These are phyloP conservation scores for Galbula dea DNA, from an alignment of 2,113 vertebrate genomes.

Conservation along the genomic window DNA sequence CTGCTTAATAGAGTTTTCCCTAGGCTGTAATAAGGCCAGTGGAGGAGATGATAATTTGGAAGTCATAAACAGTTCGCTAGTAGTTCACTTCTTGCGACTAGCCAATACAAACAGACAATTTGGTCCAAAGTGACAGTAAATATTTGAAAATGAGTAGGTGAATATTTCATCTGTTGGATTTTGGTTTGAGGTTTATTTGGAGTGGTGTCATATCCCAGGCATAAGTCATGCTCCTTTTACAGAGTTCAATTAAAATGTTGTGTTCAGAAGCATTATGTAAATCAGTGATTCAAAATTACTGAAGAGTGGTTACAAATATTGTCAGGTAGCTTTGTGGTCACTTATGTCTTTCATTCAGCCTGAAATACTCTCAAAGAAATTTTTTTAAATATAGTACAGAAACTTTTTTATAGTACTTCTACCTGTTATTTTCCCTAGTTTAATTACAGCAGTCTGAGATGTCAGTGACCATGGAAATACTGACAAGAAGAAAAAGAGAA, in stretches of 20 bases:
- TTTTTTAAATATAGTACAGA: not conserved
- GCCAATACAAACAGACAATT: not conserved
- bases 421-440: not conserved
- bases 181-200: not conserved
- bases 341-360: not conserved
- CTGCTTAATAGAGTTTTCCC: not conserved
- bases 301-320: not conserved
- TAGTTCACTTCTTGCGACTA: not conserved
- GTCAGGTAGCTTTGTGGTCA: not conserved
- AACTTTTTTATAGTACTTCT: not conserved
- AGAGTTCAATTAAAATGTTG: conserved; percentile 13
- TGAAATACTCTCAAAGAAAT: not conserved
- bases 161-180: not conserved
- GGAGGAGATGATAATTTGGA: not conserved
- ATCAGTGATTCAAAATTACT: not conserved
- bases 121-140: not conserved
- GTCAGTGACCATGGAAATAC: not conserved
- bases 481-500: not conserved
- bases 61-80: not conserved
- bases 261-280: not conserved
- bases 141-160: not conserved
- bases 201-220: not conserved
- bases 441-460: conserved; percentile 4
- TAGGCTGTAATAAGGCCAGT: not conserved
- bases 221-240: not conserved